A percentile compares a stretch with the other conserved stretches of the same genome.
These are phyloP conservation scores for Herminia tarsipennalis DNA, from an alignment of 2,888 invertebrate species.

Conservation along the genomic window DNA sequence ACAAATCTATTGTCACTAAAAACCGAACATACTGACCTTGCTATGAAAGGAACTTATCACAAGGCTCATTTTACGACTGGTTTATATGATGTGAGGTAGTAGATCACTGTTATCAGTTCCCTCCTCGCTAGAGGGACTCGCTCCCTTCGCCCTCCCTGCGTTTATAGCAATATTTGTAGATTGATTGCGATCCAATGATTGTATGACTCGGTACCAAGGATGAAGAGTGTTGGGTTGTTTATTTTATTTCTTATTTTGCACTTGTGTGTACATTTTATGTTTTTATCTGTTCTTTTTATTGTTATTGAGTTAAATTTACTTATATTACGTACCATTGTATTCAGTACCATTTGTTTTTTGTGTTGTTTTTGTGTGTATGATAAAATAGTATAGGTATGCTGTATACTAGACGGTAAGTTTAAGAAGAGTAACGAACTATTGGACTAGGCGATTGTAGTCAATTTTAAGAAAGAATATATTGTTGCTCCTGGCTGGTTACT, in stretches of 20 bases:
- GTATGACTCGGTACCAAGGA: constrained; percentile 12
- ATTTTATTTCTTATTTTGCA: not conserved
- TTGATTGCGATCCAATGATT: constrained; percentile 27
- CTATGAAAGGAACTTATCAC: constrained; percentile 31
- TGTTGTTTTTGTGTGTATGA: too few relatives aligned
- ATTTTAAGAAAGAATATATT: too few relatives aligned
- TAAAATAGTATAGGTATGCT: too few relatives aligned
- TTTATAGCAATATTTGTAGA: constrained; percentile 42
- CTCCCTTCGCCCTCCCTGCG: constrained; percentile 17
- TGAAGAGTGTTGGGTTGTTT: constrained; percentile 5
- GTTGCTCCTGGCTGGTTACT: too few relatives aligned
- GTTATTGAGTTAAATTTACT: too few relatives aligned
- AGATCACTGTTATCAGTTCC: constrained; percentile 39
- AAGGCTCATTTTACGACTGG: constrained; percentile 31
- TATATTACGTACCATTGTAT: too few relatives aligned
- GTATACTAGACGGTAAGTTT: too few relatives aligned
- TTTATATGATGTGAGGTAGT: constrained; percentile 28
- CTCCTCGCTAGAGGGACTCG: constrained; percentile 21
- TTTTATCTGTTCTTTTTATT: too few relatives aligned
- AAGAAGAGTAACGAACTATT: too few relatives aligned
- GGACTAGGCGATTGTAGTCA: too few relatives aligned
- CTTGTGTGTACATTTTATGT: too few relatives aligned
- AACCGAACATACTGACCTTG: constrained; percentile 16
- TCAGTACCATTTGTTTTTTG: too few relatives aligned
- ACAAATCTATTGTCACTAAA: constrained; percentile 2